Evolutionary conservation across 2,888 invertebrate genomes (phyloP), one percentile per base, ranked within the genome.

Genomic region (Aproaerema taeniolella): DNA sequence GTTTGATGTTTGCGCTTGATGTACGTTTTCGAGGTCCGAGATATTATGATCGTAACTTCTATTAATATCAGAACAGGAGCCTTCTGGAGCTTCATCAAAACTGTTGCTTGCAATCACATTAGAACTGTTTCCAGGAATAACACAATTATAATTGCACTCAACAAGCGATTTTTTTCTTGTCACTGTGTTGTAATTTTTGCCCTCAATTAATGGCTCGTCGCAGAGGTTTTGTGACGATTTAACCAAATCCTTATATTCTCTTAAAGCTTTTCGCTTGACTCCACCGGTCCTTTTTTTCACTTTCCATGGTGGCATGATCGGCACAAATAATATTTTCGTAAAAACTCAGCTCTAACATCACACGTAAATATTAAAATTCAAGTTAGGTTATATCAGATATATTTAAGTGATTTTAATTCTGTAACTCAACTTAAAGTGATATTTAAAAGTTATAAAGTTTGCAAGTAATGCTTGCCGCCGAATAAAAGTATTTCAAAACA

Each of bases 351-450:
- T 4, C 20, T 8, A 20, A 20, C 20, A 8, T 20, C 12, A 10
- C 34, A 36, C 34, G 30, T 16, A 43, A 20, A 17, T 39, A 39
- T 32, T 43, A 12, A 16, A 10, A 12, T 20, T 6, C 20, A 20
- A 20, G n/a, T n/a, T n/a, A n/a, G n/a, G n/a, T n/a, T n/a, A n/a
- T n/a, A n/a, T n/a, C n/a, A n/a, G n/a, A n/a, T n/a, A n/a, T n/a
- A n/a, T n/a, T n/a, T 20, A 20, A 4, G 4, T 20, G 20, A 6
- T 20, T 20, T 6, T 6, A 8, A 20, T 20, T 8, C 20, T 20
- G 8, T 15, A 16, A 32, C 14, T 32, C 16, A 32, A 32, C 32
- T 32, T 32, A 32, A 32, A 32, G 32, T 32, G 7, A 32, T 32
- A 32, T 15, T 32, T 14, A 32, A 32, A 16, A 4, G 20, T 20